Percentiles rank a stretch among this genome's conserved stretches.
phyloP scores from a whole-genome alignment of 2,888 invertebrate genomes.

The Metallyticus violacea region DNA sequence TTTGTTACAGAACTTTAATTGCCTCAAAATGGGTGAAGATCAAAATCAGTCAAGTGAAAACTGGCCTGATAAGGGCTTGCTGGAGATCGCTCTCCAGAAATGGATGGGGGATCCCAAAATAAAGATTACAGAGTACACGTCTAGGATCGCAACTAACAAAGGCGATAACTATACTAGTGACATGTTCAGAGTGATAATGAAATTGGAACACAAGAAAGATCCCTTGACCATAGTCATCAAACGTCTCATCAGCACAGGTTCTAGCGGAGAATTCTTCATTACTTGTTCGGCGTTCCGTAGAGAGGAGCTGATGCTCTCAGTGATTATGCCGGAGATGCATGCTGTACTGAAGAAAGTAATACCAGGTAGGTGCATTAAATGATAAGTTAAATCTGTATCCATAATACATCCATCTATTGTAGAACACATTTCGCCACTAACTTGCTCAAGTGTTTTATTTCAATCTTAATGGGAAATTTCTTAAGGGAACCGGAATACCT shows the following conservation, averaged over 20 bases:
- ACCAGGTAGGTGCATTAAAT: not conserved
- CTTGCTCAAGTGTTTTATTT: too few relatives aligned
- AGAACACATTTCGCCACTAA: too few relatives aligned
- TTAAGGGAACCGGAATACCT: too few relatives aligned
- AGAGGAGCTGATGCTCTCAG: not conserved
- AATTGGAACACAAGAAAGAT: not conserved
- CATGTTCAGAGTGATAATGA: not conserved
- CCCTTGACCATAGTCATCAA: not conserved
- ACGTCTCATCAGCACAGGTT: not conserved
- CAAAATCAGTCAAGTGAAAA: not conserved
- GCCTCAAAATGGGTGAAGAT: too few relatives aligned
- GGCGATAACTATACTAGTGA: not conserved
- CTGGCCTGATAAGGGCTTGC: not conserved
- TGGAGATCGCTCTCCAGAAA: not conserved
- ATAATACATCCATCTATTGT: too few relatives aligned
- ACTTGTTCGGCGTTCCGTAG: not conserved
- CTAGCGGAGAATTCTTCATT: not conserved
- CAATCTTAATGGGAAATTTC: too few relatives aligned
- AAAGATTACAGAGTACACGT: not conserved
- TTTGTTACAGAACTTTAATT: too few relatives aligned
- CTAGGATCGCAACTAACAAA: not conserved
- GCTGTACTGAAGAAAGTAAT: not conserved
- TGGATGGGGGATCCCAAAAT: not conserved
- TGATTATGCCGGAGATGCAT: not conserved
- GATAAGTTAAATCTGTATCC: too few relatives aligned